Conservation (phyloP, 2,797 vertebrate species). For the Lerista edwardsae region DNA sequence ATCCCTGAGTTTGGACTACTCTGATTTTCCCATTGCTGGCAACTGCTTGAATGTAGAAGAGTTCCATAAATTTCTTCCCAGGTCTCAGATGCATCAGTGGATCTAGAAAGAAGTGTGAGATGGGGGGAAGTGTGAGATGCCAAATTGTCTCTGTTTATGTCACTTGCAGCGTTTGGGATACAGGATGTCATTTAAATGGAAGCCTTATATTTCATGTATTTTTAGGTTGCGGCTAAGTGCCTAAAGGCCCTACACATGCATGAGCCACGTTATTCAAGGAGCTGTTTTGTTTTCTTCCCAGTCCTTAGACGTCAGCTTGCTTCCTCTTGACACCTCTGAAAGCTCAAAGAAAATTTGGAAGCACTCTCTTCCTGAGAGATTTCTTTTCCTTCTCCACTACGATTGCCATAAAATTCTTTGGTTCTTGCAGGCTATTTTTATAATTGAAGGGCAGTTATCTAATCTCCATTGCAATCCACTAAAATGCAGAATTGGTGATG, state of each 20-base stretch:
- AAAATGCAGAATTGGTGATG: neutral
- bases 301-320: conserved; percentile 75
- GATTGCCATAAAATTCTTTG: neutral
- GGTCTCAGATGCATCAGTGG: neutral
- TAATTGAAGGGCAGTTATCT: conserved; percentile 48
- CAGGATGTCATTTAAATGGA: conserved; percentile 70
- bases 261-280: conserved; percentile 64
- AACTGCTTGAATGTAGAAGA: neutral
- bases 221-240: conserved; percentile 69
- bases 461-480: conserved; percentile 29
- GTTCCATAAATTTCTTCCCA: conserved; percentile 40
- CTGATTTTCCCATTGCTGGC: neutral
- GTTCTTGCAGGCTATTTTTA: conserved; percentile 48
- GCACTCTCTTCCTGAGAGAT: conserved; percentile 67
- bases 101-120: neutral
- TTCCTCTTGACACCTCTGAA: conserved; percentile 81
- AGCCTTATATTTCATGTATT: conserved; percentile 66
- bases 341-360: conserved; percentile 67
- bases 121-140: conserved; percentile 42
- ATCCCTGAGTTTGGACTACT: neutral
- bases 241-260: conserved; percentile 64
- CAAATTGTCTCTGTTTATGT: conserved; percentile 54
- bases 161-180: conserved; percentile 58
- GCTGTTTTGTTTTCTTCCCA: conserved; percentile 64
- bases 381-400: conserved; percentile 43